Conservation (phyloP, 2,888 invertebrate species). For the Zhengitettix transpicula region DNA sequence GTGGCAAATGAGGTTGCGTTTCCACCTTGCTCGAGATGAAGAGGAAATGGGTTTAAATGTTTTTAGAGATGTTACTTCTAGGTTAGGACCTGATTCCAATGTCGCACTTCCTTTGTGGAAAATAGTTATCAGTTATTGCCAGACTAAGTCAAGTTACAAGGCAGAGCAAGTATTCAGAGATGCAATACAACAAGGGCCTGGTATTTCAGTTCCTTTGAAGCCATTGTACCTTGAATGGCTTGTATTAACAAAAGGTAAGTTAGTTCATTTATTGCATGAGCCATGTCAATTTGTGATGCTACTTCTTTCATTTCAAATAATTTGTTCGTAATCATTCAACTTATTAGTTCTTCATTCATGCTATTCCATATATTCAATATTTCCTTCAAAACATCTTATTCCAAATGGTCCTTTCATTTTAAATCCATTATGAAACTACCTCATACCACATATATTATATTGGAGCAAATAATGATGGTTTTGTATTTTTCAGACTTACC, state of each 20-base stretch:
- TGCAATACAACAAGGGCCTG: constrained; percentile 26
- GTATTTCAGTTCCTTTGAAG: constrained; percentile 35
- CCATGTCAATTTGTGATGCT: too few species aligned
- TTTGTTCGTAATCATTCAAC: too few species aligned
- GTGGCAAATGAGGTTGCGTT: constrained; percentile 33
- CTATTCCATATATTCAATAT: too few species aligned
- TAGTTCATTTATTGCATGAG: neutral
- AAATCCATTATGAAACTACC: too few species aligned
- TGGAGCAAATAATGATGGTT: too few species aligned
- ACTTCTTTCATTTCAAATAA: too few species aligned
- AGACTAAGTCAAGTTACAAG: constrained; percentile 8
- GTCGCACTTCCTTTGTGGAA: constrained; percentile 29
- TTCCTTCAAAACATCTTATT: too few species aligned
- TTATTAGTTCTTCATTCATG: too few species aligned
- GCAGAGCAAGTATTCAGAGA: constrained; percentile 12
- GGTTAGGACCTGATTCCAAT: constrained; percentile 7
- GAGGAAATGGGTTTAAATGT: constrained; percentile 20
- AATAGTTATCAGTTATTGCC: constrained; percentile 16
- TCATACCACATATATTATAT: too few species aligned
- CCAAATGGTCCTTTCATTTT: too few species aligned
- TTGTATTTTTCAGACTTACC: too few species aligned
- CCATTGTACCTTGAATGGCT: constrained; percentile 44
- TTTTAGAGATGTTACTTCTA: constrained; percentile 9
- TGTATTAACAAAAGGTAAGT: constrained; percentile 23
- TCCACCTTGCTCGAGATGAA: constrained; percentile 27